These are phyloP conservation scores for Helostoma temminkii DNA, from an alignment of 2,797 vertebrate genomes.

Conservation along the genomic window DNA sequence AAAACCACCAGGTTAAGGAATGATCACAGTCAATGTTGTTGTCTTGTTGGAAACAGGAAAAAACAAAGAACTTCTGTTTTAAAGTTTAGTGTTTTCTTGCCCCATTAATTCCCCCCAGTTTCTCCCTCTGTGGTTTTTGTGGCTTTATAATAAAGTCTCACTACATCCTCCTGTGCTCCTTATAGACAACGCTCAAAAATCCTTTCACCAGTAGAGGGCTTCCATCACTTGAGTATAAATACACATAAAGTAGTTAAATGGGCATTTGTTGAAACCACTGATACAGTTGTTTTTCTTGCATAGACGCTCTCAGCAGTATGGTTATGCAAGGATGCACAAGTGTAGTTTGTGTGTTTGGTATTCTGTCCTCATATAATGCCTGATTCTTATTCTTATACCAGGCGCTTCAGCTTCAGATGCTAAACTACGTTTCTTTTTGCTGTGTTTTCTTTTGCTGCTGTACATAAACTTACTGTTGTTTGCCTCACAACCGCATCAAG, in stretches of 20 bases:
- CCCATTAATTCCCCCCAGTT: background rate
- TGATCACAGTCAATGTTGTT: background rate
- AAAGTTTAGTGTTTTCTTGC: background rate
- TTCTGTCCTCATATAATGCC: background rate
- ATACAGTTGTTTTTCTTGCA: background rate
- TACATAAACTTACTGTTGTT: background rate
- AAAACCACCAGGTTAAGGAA: background rate
- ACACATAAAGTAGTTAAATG: background rate
- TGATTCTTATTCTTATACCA: background rate
- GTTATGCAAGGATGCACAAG: background rate
- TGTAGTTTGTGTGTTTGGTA: too few relatives aligned
- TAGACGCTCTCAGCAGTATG: background rate
- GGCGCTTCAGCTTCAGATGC: constrained; percentile 9
- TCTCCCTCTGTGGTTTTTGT: background rate
- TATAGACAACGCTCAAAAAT: background rate
- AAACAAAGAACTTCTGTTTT: background rate
- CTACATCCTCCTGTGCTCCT: background rate
- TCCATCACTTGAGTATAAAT: background rate
- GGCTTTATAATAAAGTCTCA: background rate
- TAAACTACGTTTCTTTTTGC: background rate
- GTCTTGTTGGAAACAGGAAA: background rate
- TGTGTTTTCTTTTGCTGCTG: background rate
- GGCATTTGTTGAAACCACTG: background rate
- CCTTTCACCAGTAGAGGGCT: background rate
- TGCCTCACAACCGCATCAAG: constrained; percentile 3